Base-by-base conservation (phyloP, 30 jellyfish, hydroid and myxozoan species). In the Pelagia noctiluca region DNA sequence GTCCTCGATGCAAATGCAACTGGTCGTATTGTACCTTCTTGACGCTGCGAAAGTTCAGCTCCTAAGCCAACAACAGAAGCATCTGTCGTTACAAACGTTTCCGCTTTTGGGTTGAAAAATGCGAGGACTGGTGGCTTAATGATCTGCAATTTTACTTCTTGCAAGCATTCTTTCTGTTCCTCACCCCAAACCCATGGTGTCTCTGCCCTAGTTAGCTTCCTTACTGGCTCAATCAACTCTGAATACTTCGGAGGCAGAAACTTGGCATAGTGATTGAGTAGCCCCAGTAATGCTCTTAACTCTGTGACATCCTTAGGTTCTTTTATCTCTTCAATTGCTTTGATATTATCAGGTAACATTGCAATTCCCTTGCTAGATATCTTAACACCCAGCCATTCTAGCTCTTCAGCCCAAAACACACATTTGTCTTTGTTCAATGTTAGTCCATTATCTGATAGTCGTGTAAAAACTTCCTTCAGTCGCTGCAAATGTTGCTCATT, bases 1-100 rank as follows among this genome's bases (percentile, higher is more conserved):
- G n/a, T n/a, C n/a, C n/a, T n/a, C n/a, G n/a, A n/a, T n/a, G n/a
- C n/a, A 68, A 68, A 68, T 68, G 21, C 81, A 68, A 68, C 67
- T 68, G 81, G 81, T 38, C 30, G 0, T 12, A 49, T 38, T 71
- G 84, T 71, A 71, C 84, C 84, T 35, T 71, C 84, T 71, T 71
- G 84, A 38, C 70, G 68, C 68, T 71, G 72, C 30, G 72, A 71
- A 47, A 71, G 72, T 50, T 71, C 84, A 8, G 84, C 84, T 5
- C 84, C 84, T 16, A 71, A 8, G n/a, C 84, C 71, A 71, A 47
- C 50, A 68, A 26, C 81, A 68, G 81, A 68, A 30, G 81, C 81
- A 32, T 68, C 65, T 32, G 81, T 68, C n/a, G 65, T 68, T 68
- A 32, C 67, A 25, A 28, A 68, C 2, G 81, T 68, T 26, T 68